phyloP scores from a whole-genome alignment of 2,113 vertebrate species.

The Pterocles orientalis region DNA sequence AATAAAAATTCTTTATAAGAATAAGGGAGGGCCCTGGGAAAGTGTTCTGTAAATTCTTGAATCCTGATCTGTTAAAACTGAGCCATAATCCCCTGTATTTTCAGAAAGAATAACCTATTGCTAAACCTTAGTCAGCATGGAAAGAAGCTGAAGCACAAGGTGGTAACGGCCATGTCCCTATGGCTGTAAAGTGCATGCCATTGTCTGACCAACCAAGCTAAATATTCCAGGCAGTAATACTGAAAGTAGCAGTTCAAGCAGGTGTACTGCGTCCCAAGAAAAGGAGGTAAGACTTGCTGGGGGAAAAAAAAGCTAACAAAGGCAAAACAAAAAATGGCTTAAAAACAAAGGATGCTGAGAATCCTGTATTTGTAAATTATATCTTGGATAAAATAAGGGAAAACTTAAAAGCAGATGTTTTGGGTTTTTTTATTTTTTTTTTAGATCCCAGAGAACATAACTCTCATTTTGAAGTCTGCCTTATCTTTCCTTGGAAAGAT shows the following conservation, averaged over 20 bases:
- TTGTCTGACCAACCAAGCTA: not conserved
- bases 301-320: not conserved
- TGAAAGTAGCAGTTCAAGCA: not conserved
- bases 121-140: not conserved
- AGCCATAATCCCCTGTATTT: not conserved
- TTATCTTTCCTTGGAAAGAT: not conserved
- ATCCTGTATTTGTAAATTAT: not conserved
- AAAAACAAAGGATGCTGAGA: not conserved
- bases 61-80: not conserved
- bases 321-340: not conserved
- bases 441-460: not conserved
- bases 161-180: not conserved
- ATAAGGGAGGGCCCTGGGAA: not conserved
- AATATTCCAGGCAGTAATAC: not conserved
- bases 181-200: accelerated
- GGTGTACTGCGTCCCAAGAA: not conserved
- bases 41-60: not conserved
- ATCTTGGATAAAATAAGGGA: not conserved
- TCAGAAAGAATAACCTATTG: not conserved
- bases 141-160: not conserved
- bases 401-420: not conserved
- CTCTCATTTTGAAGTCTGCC: not conserved
- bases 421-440: not conserved
- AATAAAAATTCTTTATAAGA: not conserved
- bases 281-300: not conserved